Evolutionary conservation across 1,140 invertebrate genomes (phyloP).

Genomic region (Brachionus rotundiformis): DNA sequence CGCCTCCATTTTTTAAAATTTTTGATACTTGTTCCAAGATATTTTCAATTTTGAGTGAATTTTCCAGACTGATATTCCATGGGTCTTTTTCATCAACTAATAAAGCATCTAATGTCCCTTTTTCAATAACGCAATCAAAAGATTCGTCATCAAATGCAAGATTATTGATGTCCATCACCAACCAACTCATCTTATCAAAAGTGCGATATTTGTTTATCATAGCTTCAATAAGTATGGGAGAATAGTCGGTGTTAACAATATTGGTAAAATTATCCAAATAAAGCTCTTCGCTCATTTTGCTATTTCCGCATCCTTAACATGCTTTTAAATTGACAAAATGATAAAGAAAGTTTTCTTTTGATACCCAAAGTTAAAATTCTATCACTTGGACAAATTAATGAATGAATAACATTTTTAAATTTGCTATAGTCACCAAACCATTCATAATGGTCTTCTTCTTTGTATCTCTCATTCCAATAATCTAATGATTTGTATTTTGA

Average conservation of each 20-base stretch:
- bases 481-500: background rate
- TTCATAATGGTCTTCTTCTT: conserved; percentile 49
- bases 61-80: conserved; percentile 63
- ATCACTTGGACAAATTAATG: background rate
- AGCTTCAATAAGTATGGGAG: conserved; percentile 64
- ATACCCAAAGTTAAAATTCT: conserved; percentile 44
- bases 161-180: conserved; percentile 62
- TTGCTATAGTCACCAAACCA: conserved; percentile 48
- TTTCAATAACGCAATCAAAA: conserved; percentile 67
- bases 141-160: conserved; percentile 58
- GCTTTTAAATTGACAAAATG: background rate
- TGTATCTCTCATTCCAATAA: conserved; percentile 50
- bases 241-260: conserved; percentile 66
- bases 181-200: conserved; percentile 60
- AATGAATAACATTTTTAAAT: conserved; percentile 17
- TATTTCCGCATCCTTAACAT: conserved; percentile 66
- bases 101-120: conserved; percentile 67
- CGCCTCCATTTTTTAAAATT: conserved; percentile 62
- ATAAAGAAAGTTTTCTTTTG: background rate
- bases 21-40: conserved; percentile 59
- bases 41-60: conserved; percentile 57
- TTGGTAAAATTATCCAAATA: conserved; percentile 63
- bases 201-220: conserved; percentile 58
- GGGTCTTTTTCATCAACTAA: conserved; percentile 65
- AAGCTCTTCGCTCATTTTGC: conserved; percentile 64